Base-by-base conservation (phyloP, 2,113 vertebrate species). In the Dasyornis broadbenti region DNA sequence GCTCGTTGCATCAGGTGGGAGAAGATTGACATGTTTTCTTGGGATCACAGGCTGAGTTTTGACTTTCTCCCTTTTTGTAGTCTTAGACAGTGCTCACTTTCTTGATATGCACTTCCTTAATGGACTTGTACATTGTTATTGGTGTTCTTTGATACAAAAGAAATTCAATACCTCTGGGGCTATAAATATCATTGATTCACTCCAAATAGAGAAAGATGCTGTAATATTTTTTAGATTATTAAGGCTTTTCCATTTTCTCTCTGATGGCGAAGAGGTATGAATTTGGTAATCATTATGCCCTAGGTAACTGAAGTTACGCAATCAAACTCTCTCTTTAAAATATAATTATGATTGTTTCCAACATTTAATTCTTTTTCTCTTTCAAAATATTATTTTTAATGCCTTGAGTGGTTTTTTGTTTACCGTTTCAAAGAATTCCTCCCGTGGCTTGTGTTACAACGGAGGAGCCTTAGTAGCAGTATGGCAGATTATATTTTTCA, bases 151-250 rank as follows among this genome's bases (percentile, higher is more conserved):
- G 92, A 82, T 77, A 92, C 83, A 84, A 92, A 97, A 96, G 86
- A 94, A 94, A 96, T 57, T 75, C 66, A 45, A 3, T 80, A 57
- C 91, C 98, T 95, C 64, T 45, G 53, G 91, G 97, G 91, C 94
- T 89, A 95, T 92, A 95, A 96, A 88, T 94, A 86, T 40, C 96
- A 94, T 96, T 91, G 95, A 97, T 96, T 97, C 71, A 47, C 56
- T 54, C 57, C 63, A 60, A 94, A 90, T 50, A 59, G 76, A 88
- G 80, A 86, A 90, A 82, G 92, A 81, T 47, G 71, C 89, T 79
- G 56, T 80, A 91, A 92, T 92, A 79, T 85, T 89, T 96, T 93
- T 95, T 78, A 90, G 89, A 82, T 96, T 96, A 97, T 97, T 95
- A 93, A 94, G 94, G 83, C 73, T 88, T 84, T 82, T 86, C 73